Evolutionary conservation across 2,888 invertebrate genomes (phyloP), one percentile per base, ranked within the genome.

Genomic region (Capitulum mitella): DNA sequence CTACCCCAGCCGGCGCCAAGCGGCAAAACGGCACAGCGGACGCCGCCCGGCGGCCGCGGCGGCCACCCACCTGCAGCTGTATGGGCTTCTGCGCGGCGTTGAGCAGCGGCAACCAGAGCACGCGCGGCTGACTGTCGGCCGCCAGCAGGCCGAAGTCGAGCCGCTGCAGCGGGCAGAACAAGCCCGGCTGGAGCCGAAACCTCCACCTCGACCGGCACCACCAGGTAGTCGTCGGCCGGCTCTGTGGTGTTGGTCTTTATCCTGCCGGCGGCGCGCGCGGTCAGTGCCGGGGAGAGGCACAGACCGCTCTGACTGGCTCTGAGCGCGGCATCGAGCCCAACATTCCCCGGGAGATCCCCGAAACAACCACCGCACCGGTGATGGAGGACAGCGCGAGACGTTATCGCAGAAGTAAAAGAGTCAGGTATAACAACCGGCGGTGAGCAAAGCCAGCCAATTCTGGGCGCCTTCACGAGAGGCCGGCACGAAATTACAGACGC

Each of bases 141-240:
- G 91, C 91, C 78, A 94, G 88, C 80, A 93, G 89, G 51, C 95
- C 95, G 86, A 95, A 94, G 87, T 95, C 93, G 51, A 95, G 87
- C 80, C 91, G 86, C 83, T 91, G 90, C 84, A 91, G 90, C n/a
- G 92, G 90, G 82, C 92, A 90, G 86, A 92, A 94, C 80, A 94
- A 88, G 78, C 93, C 92, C 81, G 91, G 89, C 79, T 88, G 6
- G 87, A 80, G 88, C 88, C 40, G 90, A 86, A 79, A 94, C 93
- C 87, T 94, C 93, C 79, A 95, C 91, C 87, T 94, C 94, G 77
- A 95, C 89, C 48, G 94, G 94, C 82, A 95, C 89, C 81, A 95
- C 90, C 82, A 95, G 88, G 82, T 91, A 87, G 84, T 91, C 90
- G 81, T 84, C 83, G 77, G 80, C 6, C 46, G 48, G 76, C 88